Evolutionary conservation across 2,797 vertebrate species (phyloP).

Genomic region (Channa striata): DNA sequence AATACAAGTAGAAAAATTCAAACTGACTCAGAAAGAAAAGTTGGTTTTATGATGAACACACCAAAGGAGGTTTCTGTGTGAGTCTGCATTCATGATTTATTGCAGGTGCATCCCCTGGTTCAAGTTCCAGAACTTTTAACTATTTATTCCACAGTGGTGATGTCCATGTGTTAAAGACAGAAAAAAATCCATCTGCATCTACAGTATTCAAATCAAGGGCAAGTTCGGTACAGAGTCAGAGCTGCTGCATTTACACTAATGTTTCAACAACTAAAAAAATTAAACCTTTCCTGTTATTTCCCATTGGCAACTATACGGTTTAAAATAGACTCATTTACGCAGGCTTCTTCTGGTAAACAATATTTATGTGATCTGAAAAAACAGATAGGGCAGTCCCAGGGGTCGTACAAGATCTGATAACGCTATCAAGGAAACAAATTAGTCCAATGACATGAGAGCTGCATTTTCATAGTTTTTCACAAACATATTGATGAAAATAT

Average conservation of each 20-base stretch:
- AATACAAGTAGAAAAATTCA: neutral
- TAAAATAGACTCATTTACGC: slow-evolving; percentile 76
- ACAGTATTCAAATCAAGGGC: slow-evolving; percentile 16
- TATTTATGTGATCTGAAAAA: slow-evolving; percentile 76
- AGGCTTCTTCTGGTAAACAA: slow-evolving; percentile 80
- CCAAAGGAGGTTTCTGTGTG: slow-evolving; percentile 28
- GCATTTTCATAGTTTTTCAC: slow-evolving; percentile 73
- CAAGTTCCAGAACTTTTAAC: no score
- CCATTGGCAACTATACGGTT: slow-evolving; percentile 41
- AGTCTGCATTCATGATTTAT: slow-evolving; percentile 49
- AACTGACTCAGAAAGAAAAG: neutral
- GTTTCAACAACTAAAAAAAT: slow-evolving; percentile 43
- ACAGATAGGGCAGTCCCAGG: slow-evolving; percentile 75
- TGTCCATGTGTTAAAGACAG: slow-evolving; percentile 7
- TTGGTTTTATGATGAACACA: neutral
- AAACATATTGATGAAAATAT: slow-evolving; percentile 63
- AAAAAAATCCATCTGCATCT: slow-evolving; percentile 13
- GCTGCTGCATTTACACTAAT: slow-evolving; percentile 24
- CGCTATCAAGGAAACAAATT: slow-evolving; percentile 71
- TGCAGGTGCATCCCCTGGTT: slow-evolving; percentile 33
- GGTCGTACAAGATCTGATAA: slow-evolving; percentile 76
- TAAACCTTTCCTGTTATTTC: slow-evolving; percentile 76
- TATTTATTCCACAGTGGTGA: slow-evolving; percentile 30
- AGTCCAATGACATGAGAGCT: slow-evolving; percentile 70
- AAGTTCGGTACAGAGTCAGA: slow-evolving; percentile 4